These are phyloP conservation scores for Ypsolopha sequella DNA, from an alignment of 2,888 invertebrate genomes.

Conservation along the genomic window DNA sequence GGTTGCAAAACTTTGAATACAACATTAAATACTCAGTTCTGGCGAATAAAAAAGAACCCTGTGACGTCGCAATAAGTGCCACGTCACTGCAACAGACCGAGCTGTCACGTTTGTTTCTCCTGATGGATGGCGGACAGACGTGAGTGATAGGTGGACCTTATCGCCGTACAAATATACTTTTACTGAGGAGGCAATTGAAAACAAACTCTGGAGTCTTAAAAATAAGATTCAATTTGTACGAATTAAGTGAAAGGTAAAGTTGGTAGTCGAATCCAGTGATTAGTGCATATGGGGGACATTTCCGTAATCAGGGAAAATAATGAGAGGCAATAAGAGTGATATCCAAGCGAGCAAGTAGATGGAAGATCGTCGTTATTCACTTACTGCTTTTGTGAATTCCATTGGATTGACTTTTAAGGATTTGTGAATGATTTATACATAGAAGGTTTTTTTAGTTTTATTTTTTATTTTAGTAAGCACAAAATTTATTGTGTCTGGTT, in stretches of 20 bases:
- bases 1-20: constrained; percentile 15
- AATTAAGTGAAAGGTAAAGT: not conserved
- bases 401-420: too few relatives aligned
- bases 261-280: constrained; percentile 26
- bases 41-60: not conserved
- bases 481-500: too few relatives aligned
- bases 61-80: not conserved
- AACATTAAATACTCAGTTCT: not conserved
- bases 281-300: constrained; percentile 43
- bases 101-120: not conserved
- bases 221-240: constrained; percentile 11
- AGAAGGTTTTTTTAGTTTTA: too few relatives aligned
- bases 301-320: constrained; percentile 50
- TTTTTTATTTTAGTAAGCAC: too few relatives aligned
- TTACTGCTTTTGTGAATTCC: too few relatives aligned
- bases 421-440: too few relatives aligned
- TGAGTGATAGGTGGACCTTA: constrained; percentile 4
- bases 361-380: not conserved
- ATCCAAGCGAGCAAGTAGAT: not conserved
- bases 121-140: constrained; percentile 4
- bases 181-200: constrained; percentile 14
- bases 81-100: not conserved
- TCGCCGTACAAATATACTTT: constrained; percentile 20
- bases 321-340: constrained; percentile 17
- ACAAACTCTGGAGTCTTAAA: constrained; percentile 18